A percentile compares a stretch with the other conserved stretches of the same genome.
Evolutionary conservation across 2,888 invertebrate species (phyloP).

Genomic region (Meandrusa payeni): DNA sequence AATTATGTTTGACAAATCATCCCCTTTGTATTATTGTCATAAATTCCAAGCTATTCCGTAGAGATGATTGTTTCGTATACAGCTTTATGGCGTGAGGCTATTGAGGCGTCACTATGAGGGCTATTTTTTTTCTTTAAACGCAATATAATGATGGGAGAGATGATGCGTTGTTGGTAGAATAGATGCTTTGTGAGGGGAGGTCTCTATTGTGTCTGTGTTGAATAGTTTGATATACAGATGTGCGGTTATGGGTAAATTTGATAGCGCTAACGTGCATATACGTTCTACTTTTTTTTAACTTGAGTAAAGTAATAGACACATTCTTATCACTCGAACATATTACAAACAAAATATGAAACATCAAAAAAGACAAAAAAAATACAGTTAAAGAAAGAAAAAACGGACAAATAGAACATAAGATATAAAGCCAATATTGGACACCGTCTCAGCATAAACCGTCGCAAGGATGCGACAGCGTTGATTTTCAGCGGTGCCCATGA

Average conservation of each 20-base stretch:
- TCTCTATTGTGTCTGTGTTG: conserved; percentile 14
- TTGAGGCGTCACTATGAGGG: conserved; percentile 7
- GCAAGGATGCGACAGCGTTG: no score
- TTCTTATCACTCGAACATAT: no score
- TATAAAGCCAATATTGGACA: no score
- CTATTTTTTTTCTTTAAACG: conserved; percentile 14
- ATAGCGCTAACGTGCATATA: conserved; percentile 5
- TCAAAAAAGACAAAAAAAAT: no score
- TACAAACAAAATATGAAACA: no score
- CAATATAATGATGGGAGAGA: conserved; percentile 7
- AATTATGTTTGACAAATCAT: conserved; percentile 10
- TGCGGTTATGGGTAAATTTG: conserved; percentile 7
- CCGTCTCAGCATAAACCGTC: no score
- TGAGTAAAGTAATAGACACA: no score
- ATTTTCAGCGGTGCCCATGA: no score
- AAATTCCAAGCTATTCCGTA: no score
- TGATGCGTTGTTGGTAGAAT: conserved; percentile 9
- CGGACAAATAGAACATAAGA: no score
- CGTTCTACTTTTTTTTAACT: no score
- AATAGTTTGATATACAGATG: conserved; percentile 20
- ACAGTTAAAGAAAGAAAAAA: no score
- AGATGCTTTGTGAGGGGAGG: conserved; percentile 5
- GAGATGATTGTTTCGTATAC: conserved; percentile 10
- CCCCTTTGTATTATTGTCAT: conserved; percentile 3
- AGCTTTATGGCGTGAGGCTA: conserved; percentile 11